A percentile compares a stretch with the other conserved stretches of the same genome.
Conservation (phyloP, 2,797 vertebrate genomes). For the Poeciliopsis gracilis region DNA sequence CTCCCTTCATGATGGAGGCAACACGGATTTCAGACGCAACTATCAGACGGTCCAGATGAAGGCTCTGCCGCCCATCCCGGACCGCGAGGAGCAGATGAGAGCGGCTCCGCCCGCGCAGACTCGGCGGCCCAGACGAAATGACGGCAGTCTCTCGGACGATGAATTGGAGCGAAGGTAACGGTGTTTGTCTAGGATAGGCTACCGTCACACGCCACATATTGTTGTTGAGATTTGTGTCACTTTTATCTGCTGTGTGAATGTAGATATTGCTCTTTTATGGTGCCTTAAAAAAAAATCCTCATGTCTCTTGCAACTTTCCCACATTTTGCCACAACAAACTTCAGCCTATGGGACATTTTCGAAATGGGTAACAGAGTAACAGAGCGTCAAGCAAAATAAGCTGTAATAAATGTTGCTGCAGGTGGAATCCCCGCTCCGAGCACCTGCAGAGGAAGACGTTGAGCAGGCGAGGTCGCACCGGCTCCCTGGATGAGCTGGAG, state of each 20-base stretch:
- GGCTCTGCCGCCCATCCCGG: slow-evolving; percentile 84
- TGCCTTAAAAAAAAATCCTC: not conserved
- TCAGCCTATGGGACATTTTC: not conserved
- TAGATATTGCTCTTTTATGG: not conserved
- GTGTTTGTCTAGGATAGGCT: not conserved
- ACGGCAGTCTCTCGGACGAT: slow-evolving; percentile 70
- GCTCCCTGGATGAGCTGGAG: slow-evolving; percentile 94
- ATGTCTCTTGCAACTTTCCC: not conserved
- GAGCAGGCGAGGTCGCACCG: slow-evolving; percentile 83
- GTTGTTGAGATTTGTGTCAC: no score
- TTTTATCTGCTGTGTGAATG: no score
- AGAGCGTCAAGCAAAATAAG: not conserved
- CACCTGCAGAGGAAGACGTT: slow-evolving; percentile 90
- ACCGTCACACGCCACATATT: no score
- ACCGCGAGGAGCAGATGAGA: slow-evolving; percentile 79
- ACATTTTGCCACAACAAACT: not conserved
- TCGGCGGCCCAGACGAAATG: slow-evolving; percentile 59
- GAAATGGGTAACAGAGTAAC: not conserved
- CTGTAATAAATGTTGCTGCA: slow-evolving; percentile 40
- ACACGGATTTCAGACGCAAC: slow-evolving; percentile 86
- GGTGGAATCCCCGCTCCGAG: slow-evolving; percentile 90
- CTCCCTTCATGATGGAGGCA: slow-evolving; percentile 89
- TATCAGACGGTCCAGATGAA: slow-evolving; percentile 89
- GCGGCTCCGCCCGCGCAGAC: slow-evolving; percentile 43
- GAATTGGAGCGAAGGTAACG: slow-evolving; percentile 64